phyloP scores from a whole-genome alignment of 2,113 vertebrate genomes.

The Crotalus tigris region DNA sequence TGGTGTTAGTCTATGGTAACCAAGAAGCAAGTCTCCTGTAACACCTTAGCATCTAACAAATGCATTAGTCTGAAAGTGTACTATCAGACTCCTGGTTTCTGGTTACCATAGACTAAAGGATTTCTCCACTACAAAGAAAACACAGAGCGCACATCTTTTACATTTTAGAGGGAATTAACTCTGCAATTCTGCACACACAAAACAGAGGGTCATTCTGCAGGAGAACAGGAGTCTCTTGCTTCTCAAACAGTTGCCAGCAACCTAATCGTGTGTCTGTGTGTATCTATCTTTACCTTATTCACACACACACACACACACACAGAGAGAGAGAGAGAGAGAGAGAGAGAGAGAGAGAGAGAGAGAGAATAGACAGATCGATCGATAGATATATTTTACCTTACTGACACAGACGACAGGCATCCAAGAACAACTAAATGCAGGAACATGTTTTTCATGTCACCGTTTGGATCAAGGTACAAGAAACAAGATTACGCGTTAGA shows the following conservation, averaged over 20 bases:
- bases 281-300: no score
- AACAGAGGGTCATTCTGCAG: neutral
- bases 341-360: no score
- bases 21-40: neutral
- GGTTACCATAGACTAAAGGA: neutral
- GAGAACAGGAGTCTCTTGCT: neutral
- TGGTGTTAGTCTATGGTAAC: neutral
- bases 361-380: no score
- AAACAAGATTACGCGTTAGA: neutral
- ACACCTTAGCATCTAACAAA: neutral
- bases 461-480: neutral
- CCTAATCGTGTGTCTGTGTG: neutral
- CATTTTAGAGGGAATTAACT: neutral
- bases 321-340: no score
- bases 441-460: neutral
- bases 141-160: neutral
- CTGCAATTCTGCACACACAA: neutral
- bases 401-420: neutral
- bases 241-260: neutral
- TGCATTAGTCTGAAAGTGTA: neutral
- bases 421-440: neutral
- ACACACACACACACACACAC: no score
- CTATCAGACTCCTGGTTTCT: neutral
- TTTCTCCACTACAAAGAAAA: neutral
- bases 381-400: neutral